Evolutionary conservation across 2,888 invertebrate species (phyloP), one percentile per base, ranked within the genome.

Genomic region (Cantharis lateralis): DNA sequence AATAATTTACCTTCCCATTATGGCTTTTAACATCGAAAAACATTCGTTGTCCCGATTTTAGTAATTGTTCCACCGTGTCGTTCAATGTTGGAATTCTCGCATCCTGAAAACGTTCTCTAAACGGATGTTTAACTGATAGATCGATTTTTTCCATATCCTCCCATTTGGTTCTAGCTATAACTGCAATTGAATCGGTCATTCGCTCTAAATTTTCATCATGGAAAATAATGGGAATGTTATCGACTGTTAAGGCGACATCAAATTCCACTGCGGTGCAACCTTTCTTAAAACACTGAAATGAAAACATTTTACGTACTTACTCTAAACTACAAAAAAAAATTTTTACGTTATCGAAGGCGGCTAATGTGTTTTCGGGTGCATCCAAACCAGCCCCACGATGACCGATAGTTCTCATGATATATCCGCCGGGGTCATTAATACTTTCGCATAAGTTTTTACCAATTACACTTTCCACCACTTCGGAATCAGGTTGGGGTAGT

Each of bases 1-100:
- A 66, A 18, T 15, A 1, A 91, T 88, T 80, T 89, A 93, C 93
- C 90, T 91, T 89, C 70, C 87, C 87, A 82, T 93, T 91, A 77
- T 90, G 89, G 32, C 92, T 93, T 86, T 96, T 96, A 63, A 96
- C 89, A 84, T 96, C 96, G 81, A 96, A 93, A 79, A 96, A 93
- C 88, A 95, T 91, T 81, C 91, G 91, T 78, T 94, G 91, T n/a
- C 93, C 91, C 74, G 92, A 90, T 1, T 90, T 88, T 68, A 95
- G 84, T 81, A 95, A 90, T 84, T 91, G 92, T 75, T 91, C 89
- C 70, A 96, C 88, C 0, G 93, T 92, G 13, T 94, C 93, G 16
- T 94, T 93, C 75, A 96, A 89, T 3, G 93, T 90, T 70, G 95
- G 94, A 32, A 95, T 90, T 74, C 86, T 88, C 0, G 90, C 90